A percentile compares a stretch with the other conserved stretches of the same genome.
Evolutionary conservation across 1,140 invertebrate genomes (phyloP).

Genomic region (Drosophila neocordata): DNA sequence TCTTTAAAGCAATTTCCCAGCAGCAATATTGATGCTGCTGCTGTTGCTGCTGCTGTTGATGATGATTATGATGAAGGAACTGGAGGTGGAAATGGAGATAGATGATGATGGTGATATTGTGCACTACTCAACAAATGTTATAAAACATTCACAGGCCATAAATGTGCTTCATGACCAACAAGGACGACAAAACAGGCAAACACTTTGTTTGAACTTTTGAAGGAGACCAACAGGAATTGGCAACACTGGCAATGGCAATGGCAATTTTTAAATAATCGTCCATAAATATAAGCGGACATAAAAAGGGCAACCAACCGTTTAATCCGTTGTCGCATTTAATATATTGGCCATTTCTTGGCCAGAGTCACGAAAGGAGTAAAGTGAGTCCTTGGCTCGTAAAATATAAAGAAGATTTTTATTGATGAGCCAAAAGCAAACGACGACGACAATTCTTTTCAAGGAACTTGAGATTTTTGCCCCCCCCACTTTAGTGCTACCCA

Average conservation of each 20-base stretch:
- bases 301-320: slow-evolving; percentile 66
- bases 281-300: slow-evolving; percentile 67
- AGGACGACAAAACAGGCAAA: background rate
- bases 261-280: slow-evolving; percentile 68
- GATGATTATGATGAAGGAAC: too few species aligned
- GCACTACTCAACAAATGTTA: slow-evolving; percentile 20
- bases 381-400: slow-evolving; percentile 69
- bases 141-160: slow-evolving; percentile 58
- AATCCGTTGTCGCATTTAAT: slow-evolving; percentile 72
- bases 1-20: background rate
- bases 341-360: slow-evolving; percentile 50
- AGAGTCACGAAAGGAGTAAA: slow-evolving; percentile 44
- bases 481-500: slow-evolving; percentile 11
- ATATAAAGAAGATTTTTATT: slow-evolving; percentile 70
- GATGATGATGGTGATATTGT: background rate
- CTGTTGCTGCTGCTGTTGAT: too few species aligned
- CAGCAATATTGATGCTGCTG: background rate
- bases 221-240: slow-evolving; percentile 17
- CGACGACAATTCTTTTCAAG: slow-evolving; percentile 40
- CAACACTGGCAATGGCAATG: slow-evolving; percentile 15
- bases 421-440: slow-evolving; percentile 62
- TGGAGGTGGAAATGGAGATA: background rate
- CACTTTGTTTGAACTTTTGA: slow-evolving; percentile 31
- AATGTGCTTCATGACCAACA: slow-evolving; percentile 34
- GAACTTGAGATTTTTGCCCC: slow-evolving; percentile 36